Evolutionary conservation across 2,797 vertebrate genomes (phyloP), one percentile per base, ranked within the genome.

Genomic region (Peromyscus eremicus): DNA sequence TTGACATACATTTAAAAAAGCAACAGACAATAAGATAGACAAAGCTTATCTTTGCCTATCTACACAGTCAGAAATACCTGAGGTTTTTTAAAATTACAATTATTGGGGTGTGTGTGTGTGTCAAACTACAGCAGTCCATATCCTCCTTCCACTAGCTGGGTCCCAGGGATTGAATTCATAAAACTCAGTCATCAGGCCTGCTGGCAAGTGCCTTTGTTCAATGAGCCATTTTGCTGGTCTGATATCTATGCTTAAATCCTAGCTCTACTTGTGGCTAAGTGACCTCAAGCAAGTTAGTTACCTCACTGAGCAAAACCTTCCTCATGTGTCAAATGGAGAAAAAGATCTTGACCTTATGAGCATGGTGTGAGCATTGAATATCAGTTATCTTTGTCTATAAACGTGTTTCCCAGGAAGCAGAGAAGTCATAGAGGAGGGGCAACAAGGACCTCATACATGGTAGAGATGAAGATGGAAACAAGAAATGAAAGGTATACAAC

Each of bases 331-430:
- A 95, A 76, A 94, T 32, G 64, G 49, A 91, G 68, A 92, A 90
- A 91, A 95, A 79, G 29, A 96, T 57, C 27, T 91, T 86, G 94
- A 92, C 60, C 23, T 92, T 82, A 82, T 71, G 89, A 84, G 89
- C 9, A 64, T 80, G 29, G 85, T 29, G 29, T 60, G 52, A 97
- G 49, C 43, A 96, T 95, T 76, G 92, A 93, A 92, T 85, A 80
- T 21, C 87, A 93, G 23, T 66, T 89, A 75, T 52, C 86, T 88
- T 95, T 73, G 32, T 94, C 57, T 66, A 87, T 89, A 91, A 95
- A 96, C 94, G 55, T 68, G 25, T 95, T 92, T 95, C 60, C 84
- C 60, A 57, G 68, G 81, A 94, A 95, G 71, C 37, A 92, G 13
- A 95, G 49, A 7, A 75, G 32, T 68, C 84, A 49, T 1, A 46